Evolutionary conservation across 1,140 invertebrate species (phyloP).

Genomic region (Oedothorax gibbosus): DNA sequence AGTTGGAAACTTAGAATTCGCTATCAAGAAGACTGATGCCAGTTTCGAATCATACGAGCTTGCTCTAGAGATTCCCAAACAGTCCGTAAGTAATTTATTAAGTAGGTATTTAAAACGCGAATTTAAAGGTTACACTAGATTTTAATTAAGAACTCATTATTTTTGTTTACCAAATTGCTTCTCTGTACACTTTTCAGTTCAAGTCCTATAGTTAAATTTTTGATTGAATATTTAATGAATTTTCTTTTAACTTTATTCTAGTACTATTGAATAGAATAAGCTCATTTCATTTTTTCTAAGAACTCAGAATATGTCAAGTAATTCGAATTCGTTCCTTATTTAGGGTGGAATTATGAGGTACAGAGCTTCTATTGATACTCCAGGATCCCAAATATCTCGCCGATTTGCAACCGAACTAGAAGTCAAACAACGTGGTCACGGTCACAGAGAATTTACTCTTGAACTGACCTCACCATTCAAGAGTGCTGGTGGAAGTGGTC

Average conservation of each 20-base stretch:
- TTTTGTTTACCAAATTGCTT: too few relatives aligned
- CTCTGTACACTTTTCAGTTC: too few relatives aligned
- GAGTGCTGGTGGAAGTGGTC: slow-evolving; percentile 2
- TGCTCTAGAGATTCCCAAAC: slow-evolving; percentile 30
- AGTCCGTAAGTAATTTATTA: slow-evolving; percentile 16
- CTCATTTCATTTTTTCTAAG: too few relatives aligned
- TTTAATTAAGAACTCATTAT: too few relatives aligned
- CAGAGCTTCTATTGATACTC: slow-evolving; percentile 36
- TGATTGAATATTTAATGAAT: too few relatives aligned
- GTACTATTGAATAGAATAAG: too few relatives aligned
- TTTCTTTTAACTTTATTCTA: too few relatives aligned
- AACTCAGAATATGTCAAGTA: too few relatives aligned
- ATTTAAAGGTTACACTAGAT: too few relatives aligned
- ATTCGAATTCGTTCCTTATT: background rate
- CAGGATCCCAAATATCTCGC: slow-evolving; percentile 12
- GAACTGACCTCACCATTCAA: slow-evolving; percentile 39
- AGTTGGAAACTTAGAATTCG: slow-evolving; percentile 31
- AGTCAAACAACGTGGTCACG: background rate
- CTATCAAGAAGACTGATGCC: slow-evolving; percentile 35
- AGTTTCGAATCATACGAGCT: slow-evolving; percentile 16
- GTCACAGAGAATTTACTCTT: slow-evolving; percentile 3
- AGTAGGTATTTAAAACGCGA: too few relatives aligned
- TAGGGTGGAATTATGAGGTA: slow-evolving; percentile 7
- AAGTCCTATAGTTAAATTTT: too few relatives aligned
- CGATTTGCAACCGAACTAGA: slow-evolving; percentile 20